Percentiles rank a stretch among this genome's conserved stretches.
phyloP scores from a whole-genome alignment of 2,113 vertebrate species.

The Lophura nycthemera region DNA sequence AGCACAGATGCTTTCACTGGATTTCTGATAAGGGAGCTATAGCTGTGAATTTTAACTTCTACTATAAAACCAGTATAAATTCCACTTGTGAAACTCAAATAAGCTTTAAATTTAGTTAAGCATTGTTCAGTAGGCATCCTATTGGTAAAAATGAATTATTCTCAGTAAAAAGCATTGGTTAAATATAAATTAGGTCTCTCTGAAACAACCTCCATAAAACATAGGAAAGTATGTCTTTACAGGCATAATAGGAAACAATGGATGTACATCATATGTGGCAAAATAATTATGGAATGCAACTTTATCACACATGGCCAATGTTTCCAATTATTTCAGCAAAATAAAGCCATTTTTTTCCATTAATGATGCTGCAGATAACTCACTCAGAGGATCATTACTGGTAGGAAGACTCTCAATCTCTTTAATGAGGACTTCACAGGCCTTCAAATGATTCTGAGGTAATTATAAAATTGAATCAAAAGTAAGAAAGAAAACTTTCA shows the following conservation, averaged over 20 bases:
- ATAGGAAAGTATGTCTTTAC: not conserved
- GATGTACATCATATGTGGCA: conserved; percentile 40
- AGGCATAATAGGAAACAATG: conserved; percentile 25
- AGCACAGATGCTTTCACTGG: not conserved
- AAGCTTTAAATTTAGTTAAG: conserved; percentile 14
- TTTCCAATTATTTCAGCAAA: conserved; percentile 68
- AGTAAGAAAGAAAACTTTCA: not conserved
- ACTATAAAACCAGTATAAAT: conserved; percentile 3
- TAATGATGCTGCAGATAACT: conserved; percentile 57
- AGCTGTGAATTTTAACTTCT: not conserved
- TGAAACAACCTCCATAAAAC: conserved; percentile 28
- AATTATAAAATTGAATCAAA: conserved; percentile 45
- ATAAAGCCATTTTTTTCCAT: conserved; percentile 56
- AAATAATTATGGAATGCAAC: conserved; percentile 64
- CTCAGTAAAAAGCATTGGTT: conserved; percentile 3
- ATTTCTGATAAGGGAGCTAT: not conserved
- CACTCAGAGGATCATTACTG: conserved; percentile 51
- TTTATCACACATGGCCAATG: conserved; percentile 60
- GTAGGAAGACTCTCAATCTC: conserved; percentile 45
- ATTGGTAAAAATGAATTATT: conserved; percentile 28
- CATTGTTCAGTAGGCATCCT: not conserved
- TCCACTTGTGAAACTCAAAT: conserved; percentile 8
- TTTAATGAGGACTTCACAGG: conserved; percentile 45
- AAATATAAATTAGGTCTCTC: conserved; percentile 28
- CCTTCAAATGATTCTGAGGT: conserved; percentile 42